Evolutionary conservation across 1,140 invertebrate species (phyloP).

Genomic region (Limonius californicus): DNA sequence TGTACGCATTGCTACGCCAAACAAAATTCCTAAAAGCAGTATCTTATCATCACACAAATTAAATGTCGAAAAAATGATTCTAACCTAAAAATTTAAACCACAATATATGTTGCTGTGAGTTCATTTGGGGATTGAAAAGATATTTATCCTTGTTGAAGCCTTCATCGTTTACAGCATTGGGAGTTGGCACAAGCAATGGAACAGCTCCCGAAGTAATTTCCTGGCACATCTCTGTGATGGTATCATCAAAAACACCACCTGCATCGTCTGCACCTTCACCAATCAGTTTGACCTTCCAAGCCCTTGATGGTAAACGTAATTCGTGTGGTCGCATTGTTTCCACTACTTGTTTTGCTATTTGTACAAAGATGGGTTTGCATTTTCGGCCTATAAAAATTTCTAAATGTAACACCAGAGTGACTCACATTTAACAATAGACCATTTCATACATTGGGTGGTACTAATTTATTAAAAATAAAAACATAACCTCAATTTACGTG

Average conservation of each 20-base stretch:
- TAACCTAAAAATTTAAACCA: constrained; percentile 60
- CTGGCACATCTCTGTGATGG: constrained; percentile 67
- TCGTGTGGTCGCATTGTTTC: constrained; percentile 55
- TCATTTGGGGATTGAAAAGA: constrained; percentile 59
- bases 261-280: constrained; percentile 70
- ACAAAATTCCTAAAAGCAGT: constrained; percentile 51
- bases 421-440: too few species aligned
- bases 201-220: constrained; percentile 53
- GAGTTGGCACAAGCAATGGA: constrained; percentile 55
- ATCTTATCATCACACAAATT: too few species aligned
- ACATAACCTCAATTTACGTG: too few species aligned
- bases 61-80: not conserved
- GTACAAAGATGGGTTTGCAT: constrained; percentile 58
- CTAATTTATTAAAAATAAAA: too few species aligned
- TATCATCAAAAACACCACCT: constrained; percentile 68
- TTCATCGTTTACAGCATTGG: constrained; percentile 55
- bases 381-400: constrained; percentile 50
- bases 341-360: constrained; percentile 63
- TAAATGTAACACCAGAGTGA: too few species aligned
- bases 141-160: constrained; percentile 63
- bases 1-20: constrained; percentile 58
- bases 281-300: constrained; percentile 64
- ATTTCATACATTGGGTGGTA: too few species aligned
- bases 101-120: constrained; percentile 51
- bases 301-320: constrained; percentile 58